These are phyloP conservation scores for Dinomys branickii DNA, from an alignment of 2,113 vertebrate species.

Conservation along the genomic window DNA sequence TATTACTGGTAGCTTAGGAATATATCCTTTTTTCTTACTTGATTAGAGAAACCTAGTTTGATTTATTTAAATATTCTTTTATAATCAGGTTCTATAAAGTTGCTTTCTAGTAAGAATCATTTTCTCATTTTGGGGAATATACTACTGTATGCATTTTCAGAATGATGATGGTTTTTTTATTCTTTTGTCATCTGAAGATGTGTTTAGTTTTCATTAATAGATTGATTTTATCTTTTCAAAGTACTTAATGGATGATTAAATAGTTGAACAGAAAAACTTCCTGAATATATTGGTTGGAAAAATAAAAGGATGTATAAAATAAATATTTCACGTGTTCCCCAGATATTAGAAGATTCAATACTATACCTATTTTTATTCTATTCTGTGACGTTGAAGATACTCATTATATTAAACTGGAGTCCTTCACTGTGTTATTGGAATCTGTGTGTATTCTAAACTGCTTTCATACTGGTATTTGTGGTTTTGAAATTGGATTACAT, in stretches of 20 bases:
- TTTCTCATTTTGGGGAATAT: slow-evolving; percentile 19
- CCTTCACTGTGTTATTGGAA: slow-evolving; percentile 27
- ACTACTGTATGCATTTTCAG: slow-evolving; percentile 57
- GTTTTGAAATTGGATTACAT: slow-evolving; percentile 24
- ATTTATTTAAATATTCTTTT: slow-evolving; percentile 63
- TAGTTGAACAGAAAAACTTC: slow-evolving; percentile 27
- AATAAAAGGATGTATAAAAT: slow-evolving; percentile 33
- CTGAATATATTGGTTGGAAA: slow-evolving; percentile 13
- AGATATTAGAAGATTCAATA: slow-evolving; percentile 41
- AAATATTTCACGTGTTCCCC: slow-evolving; percentile 42
- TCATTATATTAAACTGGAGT: slow-evolving; percentile 44
- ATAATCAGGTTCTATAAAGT: slow-evolving; percentile 59
- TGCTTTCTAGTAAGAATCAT: slow-evolving; percentile 51
- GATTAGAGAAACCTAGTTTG: slow-evolving; percentile 58
- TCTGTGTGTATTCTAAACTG: background rate
- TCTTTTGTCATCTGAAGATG: slow-evolving; percentile 32
- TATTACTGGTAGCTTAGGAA: slow-evolving; percentile 34
- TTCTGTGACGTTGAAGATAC: slow-evolving; percentile 18
- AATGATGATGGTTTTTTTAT: background rate
- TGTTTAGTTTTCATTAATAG: slow-evolving; percentile 56
- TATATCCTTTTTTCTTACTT: slow-evolving; percentile 37
- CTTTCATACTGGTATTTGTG: background rate
- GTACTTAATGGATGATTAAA: slow-evolving; percentile 31
- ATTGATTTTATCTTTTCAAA: slow-evolving; percentile 55
- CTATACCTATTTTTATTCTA: slow-evolving; percentile 31